Base-by-base conservation (phyloP, 2,888 invertebrate species). In the Conops quadrifasciatus region DNA sequence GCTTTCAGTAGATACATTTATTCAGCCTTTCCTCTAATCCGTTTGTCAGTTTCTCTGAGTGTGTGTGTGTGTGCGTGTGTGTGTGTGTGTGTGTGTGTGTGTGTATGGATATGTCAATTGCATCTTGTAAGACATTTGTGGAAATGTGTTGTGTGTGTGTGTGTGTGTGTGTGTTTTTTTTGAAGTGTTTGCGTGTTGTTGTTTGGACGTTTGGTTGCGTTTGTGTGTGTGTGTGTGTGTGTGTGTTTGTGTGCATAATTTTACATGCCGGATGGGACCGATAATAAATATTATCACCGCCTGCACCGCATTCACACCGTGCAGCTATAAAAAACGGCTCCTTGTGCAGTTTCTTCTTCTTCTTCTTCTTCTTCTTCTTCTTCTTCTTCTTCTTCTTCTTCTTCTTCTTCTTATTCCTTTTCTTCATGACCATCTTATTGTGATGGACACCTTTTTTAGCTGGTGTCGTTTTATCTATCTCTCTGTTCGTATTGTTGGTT, bases 211-310 rank as follows among this genome's bases (percentile, higher is more conserved):
- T 15, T 9, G 36, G 9, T 4, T 7, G 36, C 36, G 36, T 36
- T 4, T 36, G 36, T 36, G 36, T 36, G 56, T 65, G 30, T 7
- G 28, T 69, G 53, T 53, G 36, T 36, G 36, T 4, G 36, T 36
- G 36, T 36, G 36, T 36, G 36, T 36, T 58, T 58, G 13, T 26
- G 58, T 5, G 67, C 36, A 36, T 36, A 36, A 7, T 36, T 9
- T 36, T 75, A 76, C 75, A 73, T 74, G 74, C 76, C 78, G 78
- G 78, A 78, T 78, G 78, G 76, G 77, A 77, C 76, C 75, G 77
- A 75, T 78, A 78, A 83, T 83, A 82, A 82, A 82, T 83, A 24
- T 59, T 45, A 28, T 36, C 36, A 36, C 36, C 58, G 24, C 15
- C 24, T 36, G 36, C 9, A 36, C 9, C 36, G 36, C 36, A 36